Evolutionary conservation across 2,888 invertebrate species (phyloP).

Genomic region (Eurois occulta): DNA sequence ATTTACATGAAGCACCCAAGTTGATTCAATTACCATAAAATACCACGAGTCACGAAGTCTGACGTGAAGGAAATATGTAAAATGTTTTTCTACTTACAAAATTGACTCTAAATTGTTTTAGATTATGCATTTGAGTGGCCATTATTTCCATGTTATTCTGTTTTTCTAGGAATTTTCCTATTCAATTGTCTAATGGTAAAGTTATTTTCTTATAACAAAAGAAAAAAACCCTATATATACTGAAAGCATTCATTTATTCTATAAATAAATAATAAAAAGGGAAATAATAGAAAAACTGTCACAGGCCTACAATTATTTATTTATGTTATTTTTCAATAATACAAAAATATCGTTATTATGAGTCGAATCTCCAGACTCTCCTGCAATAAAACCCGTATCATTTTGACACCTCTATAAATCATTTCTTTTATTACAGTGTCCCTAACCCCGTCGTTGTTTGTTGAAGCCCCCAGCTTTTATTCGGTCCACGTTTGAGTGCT

Average conservation of each 20-base stretch:
- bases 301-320: not conserved
- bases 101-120: conserved; percentile 41
- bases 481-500: conserved; percentile 70
- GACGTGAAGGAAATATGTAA: conserved; percentile 39
- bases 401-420: conserved; percentile 85
- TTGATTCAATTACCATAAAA: conserved; percentile 62
- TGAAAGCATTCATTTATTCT: not conserved
- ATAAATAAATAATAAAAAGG: conserved; percentile 4
- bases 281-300: not conserved
- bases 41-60: conserved; percentile 53
- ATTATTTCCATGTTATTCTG: conserved; percentile 27
- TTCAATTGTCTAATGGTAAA: not conserved
- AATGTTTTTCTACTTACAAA: conserved; percentile 32
- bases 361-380: conserved; percentile 25
- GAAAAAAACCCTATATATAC: not conserved
- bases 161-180: conserved; percentile 10
- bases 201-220: not conserved
- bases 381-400: conserved; percentile 71
- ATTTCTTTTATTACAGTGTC: conserved; percentile 82
- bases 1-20: conserved; percentile 46
- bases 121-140: conserved; percentile 32
- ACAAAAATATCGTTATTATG: conserved; percentile 14
- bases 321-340: conserved; percentile 9
- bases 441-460: conserved; percentile 79
- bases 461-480: conserved; percentile 76